Conservation (phyloP, 2,113 vertebrate species). For the Octodon degus region DNA sequence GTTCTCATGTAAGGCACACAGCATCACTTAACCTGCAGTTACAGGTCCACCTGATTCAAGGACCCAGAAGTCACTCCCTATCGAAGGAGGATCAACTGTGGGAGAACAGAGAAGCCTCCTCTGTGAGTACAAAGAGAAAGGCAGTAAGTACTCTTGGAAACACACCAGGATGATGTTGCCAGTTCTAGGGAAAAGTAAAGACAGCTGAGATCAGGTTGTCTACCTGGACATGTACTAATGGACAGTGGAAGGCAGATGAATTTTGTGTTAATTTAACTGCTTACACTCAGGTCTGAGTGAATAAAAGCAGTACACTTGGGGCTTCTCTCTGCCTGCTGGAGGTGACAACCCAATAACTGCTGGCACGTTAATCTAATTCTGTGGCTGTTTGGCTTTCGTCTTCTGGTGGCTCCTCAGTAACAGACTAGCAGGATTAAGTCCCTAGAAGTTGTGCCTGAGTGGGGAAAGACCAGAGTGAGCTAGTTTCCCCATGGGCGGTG, state of each 20-base stretch:
- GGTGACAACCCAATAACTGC: neutral
- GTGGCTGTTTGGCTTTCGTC: neutral
- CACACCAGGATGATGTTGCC: neutral
- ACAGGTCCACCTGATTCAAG: neutral
- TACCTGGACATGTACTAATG: neutral
- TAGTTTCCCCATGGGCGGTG: neutral
- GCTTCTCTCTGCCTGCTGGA: neutral
- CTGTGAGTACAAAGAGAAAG: neutral
- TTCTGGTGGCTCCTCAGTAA: neutral
- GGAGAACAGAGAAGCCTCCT: neutral
- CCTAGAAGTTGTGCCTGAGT: neutral
- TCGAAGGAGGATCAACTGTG: neutral
- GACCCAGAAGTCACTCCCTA: neutral
- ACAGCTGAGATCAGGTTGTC: neutral
- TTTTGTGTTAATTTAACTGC: neutral
- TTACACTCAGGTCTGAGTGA: neutral
- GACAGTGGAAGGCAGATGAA: neutral
- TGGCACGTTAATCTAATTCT: neutral
- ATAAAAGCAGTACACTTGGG: neutral
- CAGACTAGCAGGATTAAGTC: neutral
- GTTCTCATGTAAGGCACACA: neutral
- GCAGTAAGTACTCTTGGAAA: neutral
- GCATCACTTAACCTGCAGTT: neutral
- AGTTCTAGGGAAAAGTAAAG: neutral
- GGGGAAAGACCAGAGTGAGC: neutral